Conservation (phyloP, 2,888 invertebrate genomes). For the Melanotus villosus region DNA sequence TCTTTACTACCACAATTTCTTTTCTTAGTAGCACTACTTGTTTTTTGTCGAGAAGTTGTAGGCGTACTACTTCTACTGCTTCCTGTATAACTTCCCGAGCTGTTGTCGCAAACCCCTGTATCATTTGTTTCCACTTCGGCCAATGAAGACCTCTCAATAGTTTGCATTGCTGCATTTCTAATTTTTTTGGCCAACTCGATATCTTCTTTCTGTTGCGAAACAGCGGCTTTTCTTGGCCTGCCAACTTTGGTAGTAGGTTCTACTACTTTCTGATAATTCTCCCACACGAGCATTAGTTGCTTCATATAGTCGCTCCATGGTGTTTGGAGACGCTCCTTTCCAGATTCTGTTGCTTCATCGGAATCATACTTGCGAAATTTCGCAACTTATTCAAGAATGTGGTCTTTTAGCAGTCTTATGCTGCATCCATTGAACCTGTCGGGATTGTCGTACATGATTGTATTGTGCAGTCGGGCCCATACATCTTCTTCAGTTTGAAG, state of each 20-base stretch:
- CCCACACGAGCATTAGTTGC: slow-evolving; percentile 26
- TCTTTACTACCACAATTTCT: slow-evolving; percentile 10
- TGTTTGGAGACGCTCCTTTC: slow-evolving; percentile 14
- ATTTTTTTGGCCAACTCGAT: slow-evolving; percentile 18
- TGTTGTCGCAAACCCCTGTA: too few relatives aligned
- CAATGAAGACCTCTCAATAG: too few relatives aligned
- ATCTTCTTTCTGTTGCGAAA: slow-evolving; percentile 7
- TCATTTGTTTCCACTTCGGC: too few relatives aligned
- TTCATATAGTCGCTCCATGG: too few relatives aligned
- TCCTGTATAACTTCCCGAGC: too few relatives aligned
- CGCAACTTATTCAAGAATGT: slow-evolving; percentile 26
- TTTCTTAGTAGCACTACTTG: slow-evolving; percentile 16
- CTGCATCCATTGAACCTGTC: slow-evolving; percentile 30
- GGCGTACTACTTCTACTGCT: too few relatives aligned
- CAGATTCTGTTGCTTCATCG: slow-evolving; percentile 25
- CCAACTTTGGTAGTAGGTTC: slow-evolving; percentile 17
- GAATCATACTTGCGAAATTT: slow-evolving; percentile 31
- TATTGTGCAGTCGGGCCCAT: background rate
- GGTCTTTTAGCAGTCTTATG: slow-evolving; percentile 28
- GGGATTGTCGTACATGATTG: slow-evolving; percentile 7
- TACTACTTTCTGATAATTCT: slow-evolving; percentile 21
- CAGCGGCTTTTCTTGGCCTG: slow-evolving; percentile 6
- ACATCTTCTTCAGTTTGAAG: slow-evolving; percentile 7
- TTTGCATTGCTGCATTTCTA: slow-evolving; percentile 20
- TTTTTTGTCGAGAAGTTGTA: slow-evolving; percentile 4